Percentiles rank a stretch among this genome's conserved stretches.
Evolutionary conservation across 2,888 invertebrate genomes (phyloP).

Genomic region (Agriopis marginaria): DNA sequence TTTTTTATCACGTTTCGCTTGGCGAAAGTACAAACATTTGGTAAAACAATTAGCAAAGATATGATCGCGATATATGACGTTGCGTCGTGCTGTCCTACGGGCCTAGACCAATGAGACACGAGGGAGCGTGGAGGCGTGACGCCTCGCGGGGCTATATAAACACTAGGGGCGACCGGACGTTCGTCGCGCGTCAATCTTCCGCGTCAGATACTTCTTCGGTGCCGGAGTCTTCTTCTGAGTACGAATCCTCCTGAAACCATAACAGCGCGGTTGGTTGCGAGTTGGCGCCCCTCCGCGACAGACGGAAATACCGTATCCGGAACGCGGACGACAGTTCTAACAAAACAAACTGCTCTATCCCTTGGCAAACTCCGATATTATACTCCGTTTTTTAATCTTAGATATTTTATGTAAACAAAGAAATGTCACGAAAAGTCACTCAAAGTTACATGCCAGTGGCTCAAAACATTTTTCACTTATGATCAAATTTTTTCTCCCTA

Average conservation of each 20-base stretch:
- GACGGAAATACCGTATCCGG: constrained; percentile 71
- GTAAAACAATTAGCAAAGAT: constrained; percentile 63
- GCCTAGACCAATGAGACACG: constrained; percentile 35
- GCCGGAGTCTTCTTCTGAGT: constrained; percentile 81
- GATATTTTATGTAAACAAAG: too few relatives aligned
- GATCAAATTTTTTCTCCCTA: too few relatives aligned
- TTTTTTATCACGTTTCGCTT: constrained; percentile 59
- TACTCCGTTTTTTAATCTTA: too few relatives aligned
- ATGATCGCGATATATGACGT: constrained; percentile 59
- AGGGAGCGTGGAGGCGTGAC: constrained; percentile 45
- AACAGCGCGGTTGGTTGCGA: constrained; percentile 74
- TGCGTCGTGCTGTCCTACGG: constrained; percentile 41
- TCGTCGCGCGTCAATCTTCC: constrained; percentile 75
- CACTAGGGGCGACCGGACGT: constrained; percentile 59
- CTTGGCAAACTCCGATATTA: constrained; percentile 13
- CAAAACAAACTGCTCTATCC: constrained; percentile 2
- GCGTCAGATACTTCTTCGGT: constrained; percentile 82
- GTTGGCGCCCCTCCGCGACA: constrained; percentile 56
- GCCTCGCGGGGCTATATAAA: constrained; percentile 55
- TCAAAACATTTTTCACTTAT: too few relatives aligned
- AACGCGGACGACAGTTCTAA: constrained; percentile 3
- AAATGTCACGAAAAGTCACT: too few relatives aligned
- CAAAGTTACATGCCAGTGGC: too few relatives aligned
- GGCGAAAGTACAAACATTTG: constrained; percentile 53
- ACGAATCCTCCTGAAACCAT: constrained; percentile 85